These are phyloP conservation scores for Loris lydekkerianus DNA, from an alignment of 2,797 vertebrate species.

Conservation along the genomic window DNA sequence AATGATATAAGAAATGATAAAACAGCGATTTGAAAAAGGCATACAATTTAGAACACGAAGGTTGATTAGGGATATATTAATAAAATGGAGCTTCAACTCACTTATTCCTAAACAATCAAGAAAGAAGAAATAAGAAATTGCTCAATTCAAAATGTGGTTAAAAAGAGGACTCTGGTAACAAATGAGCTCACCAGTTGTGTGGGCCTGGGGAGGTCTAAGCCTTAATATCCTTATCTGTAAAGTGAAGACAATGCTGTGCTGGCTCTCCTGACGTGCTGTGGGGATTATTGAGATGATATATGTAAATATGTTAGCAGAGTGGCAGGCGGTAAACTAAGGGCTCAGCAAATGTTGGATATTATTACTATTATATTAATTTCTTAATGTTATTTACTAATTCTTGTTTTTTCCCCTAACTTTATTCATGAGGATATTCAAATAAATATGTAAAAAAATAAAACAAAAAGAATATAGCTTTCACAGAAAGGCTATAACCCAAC, in stretches of 20 bases:
- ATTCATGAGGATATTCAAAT: slow-evolving; percentile 13
- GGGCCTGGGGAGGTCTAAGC: not conserved
- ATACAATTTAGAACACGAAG: slow-evolving; percentile 22
- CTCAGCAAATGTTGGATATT: slow-evolving; percentile 26
- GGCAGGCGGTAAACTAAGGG: not conserved
- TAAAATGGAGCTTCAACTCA: slow-evolving; percentile 18
- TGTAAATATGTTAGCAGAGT: slow-evolving; percentile 38
- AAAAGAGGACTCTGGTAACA: slow-evolving; percentile 7
- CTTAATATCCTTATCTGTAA: slow-evolving; percentile 12
- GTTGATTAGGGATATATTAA: slow-evolving; percentile 5
- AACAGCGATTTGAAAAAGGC: not conserved
- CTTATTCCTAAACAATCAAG: not conserved
- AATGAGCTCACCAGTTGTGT: not conserved
- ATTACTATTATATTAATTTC: slow-evolving; percentile 53
- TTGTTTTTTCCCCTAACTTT: not conserved
- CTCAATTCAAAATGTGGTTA: not conserved
- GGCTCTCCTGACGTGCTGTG: not conserved
- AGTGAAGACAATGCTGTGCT: not conserved
- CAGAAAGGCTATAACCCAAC: too few species aligned
- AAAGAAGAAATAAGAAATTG: not conserved
- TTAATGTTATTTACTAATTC: slow-evolving; percentile 41
- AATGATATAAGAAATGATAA: slow-evolving; percentile 40
- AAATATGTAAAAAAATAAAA: too few species aligned
- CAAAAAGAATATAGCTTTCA: too few species aligned
- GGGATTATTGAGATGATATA: not conserved